Conservation (phyloP, 2,888 invertebrate genomes). For the Achlya flavicornis region DNA sequence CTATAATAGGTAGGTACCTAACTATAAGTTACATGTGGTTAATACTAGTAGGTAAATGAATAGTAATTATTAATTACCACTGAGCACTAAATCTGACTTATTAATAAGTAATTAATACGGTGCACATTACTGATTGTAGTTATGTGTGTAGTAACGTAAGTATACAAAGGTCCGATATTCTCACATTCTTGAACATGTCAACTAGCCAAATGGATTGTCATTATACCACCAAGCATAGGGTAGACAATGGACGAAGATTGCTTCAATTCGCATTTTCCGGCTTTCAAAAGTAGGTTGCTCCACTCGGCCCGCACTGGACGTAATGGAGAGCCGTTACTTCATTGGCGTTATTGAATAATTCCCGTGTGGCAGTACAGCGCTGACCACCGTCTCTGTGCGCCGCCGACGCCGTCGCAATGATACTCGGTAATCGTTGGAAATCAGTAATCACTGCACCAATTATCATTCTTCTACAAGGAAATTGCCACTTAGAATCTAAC, state of each 20-base stretch:
- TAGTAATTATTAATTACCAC: too few relatives aligned
- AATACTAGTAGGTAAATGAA: too few relatives aligned
- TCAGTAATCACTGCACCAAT: constrained; percentile 20
- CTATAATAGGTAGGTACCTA: too few relatives aligned
- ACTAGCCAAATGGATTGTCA: constrained; percentile 22
- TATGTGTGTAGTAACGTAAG: neutral
- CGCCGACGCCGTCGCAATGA: constrained; percentile 42
- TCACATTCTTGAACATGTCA: constrained; percentile 6
- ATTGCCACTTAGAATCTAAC: neutral
- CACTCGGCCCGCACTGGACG: constrained; percentile 67
- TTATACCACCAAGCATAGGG: constrained; percentile 45
- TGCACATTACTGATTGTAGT: too few relatives aligned
- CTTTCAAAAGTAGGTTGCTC: constrained; percentile 78
- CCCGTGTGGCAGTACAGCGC: constrained; percentile 58
- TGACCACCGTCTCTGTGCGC: constrained; percentile 44
- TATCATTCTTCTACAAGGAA: constrained; percentile 17
- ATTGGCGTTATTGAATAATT: constrained; percentile 82
- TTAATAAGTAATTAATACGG: too few relatives aligned
- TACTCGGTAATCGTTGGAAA: constrained; percentile 46
- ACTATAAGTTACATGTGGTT: too few relatives aligned
- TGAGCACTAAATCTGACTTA: too few relatives aligned
- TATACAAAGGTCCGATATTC: neutral
- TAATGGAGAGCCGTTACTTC: constrained; percentile 79
- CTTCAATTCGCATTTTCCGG: constrained; percentile 82
- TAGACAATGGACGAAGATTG: constrained; percentile 74